These are phyloP conservation scores for Lasioglossum lativentre DNA, from an alignment of 2,888 invertebrate genomes.

Conservation along the genomic window DNA sequence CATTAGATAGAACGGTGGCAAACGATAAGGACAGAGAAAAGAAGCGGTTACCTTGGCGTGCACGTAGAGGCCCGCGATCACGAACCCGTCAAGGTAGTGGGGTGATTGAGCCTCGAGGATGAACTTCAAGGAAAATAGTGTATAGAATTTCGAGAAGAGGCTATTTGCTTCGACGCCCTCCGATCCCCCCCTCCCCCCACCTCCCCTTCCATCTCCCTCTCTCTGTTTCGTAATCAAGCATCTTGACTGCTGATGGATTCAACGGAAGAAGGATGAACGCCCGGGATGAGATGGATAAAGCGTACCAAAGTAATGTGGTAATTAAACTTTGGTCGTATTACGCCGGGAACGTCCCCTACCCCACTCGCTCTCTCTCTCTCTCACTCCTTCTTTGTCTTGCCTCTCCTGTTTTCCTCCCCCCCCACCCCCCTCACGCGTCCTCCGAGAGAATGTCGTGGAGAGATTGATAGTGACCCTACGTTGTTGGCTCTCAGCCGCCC, in stretches of 20 bases:
- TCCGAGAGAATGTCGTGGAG: slow-evolving; percentile 57
- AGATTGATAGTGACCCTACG: slow-evolving; percentile 68
- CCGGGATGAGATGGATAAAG: slow-evolving; percentile 64
- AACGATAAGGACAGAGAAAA: slow-evolving; percentile 42
- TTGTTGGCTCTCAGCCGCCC: slow-evolving; percentile 39
- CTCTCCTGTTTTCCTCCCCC: not conserved
- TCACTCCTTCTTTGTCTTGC: not conserved
- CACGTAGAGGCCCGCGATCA: slow-evolving; percentile 53
- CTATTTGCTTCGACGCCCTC: slow-evolving; percentile 41
- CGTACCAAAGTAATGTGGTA: slow-evolving; percentile 80
- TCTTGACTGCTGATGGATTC: slow-evolving; percentile 78
- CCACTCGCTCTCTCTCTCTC: slow-evolving; percentile 10
- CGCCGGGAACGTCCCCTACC: slow-evolving; percentile 58
- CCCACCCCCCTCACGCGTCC: slow-evolving; percentile 45
- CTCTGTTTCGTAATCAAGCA: slow-evolving; percentile 63
- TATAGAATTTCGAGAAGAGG: slow-evolving; percentile 57
- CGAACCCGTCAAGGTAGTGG: slow-evolving; percentile 56
- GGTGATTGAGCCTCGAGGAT: slow-evolving; percentile 48
- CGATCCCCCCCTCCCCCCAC: not conserved
- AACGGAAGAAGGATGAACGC: slow-evolving; percentile 60
- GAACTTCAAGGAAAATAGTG: slow-evolving; percentile 56
- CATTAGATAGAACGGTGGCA: slow-evolving; percentile 59
- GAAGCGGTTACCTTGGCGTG: slow-evolving; percentile 55
- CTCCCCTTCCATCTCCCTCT: not conserved
- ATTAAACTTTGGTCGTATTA: slow-evolving; percentile 83